phyloP scores from a whole-genome alignment of 2,888 invertebrate genomes.

The Conistra vaccinii region DNA sequence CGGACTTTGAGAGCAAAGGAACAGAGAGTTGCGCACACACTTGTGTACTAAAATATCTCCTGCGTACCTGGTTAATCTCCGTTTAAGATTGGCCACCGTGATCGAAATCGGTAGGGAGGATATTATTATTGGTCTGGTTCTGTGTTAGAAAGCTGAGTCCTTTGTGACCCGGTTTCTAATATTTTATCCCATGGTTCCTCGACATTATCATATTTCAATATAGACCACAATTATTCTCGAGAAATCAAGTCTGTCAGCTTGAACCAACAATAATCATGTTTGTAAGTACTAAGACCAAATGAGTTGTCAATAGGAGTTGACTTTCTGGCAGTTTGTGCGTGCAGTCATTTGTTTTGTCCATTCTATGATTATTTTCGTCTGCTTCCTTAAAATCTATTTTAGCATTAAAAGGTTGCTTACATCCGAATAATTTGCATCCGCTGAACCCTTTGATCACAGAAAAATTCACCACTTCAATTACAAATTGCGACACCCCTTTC shows the following conservation, averaged over 20 bases:
- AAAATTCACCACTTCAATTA: conserved; percentile 16
- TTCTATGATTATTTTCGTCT: neutral
- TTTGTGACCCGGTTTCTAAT: neutral
- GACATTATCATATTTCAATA: neutral
- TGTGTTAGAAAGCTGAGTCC: neutral
- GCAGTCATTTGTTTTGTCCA: neutral
- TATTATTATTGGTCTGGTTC: neutral
- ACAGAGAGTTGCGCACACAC: neutral
- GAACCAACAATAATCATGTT: neutral
- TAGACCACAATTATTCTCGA: no score
- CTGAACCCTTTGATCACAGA: conserved; percentile 8
- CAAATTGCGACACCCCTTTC: conserved; percentile 38
- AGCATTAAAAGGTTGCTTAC: neutral
- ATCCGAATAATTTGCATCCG: neutral
- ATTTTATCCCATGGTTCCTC: neutral
- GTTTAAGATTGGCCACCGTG: neutral
- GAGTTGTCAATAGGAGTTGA: no score
- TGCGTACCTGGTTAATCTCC: neutral
- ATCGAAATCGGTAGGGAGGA: neutral
- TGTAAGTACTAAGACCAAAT: neutral
- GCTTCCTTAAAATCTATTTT: conserved; percentile 10
- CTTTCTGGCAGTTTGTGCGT: neutral
- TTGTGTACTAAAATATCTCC: neutral
- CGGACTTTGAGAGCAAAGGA: neutral
- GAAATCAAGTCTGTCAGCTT: no score